Base-by-base conservation (phyloP, 2,888 invertebrate genomes). In the Drosophila sordidapex region DNA sequence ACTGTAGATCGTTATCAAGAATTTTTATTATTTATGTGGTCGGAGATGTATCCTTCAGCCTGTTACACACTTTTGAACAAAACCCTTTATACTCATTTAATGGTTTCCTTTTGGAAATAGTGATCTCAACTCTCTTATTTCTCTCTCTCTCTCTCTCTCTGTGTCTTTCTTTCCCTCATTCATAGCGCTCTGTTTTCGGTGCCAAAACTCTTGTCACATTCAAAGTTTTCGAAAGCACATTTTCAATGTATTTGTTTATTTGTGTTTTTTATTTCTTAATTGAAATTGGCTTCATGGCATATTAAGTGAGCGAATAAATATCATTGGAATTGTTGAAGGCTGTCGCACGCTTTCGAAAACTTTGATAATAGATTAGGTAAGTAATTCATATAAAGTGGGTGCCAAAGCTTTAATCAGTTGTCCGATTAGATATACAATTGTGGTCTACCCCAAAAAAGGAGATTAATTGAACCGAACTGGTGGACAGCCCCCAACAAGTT, bases 291-390 rank as follows among this genome's bases (percentile, higher is more conserved):
- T 64, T 59, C 2, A 31, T 40, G 35, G 48, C 11, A 57, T 36
- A 43, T 68, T 56, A n/a, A 29, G 54, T 43, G 33, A 33, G 81
- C 73, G 79, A 75, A 86, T 80, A 73, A 90, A 91, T 91, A 91
- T 90, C 89, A 87, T 79, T 87, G 65, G 33, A 83, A 81, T 79
- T 90, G 91, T 90, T 91, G 85, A 91, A 93, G 93, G 93, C 93
- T 93, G 93, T 92, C 93, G 85, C 89, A 83, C 86, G 81, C 79
- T 92, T 93, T 93, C 93, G 93, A 93, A 93, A 93, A 93, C 93
- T 92, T 93, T 93, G 92, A 91, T 68, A 29, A 48, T 59, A 51
- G 49, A 29, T 52, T 62, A 49, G 31, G 62, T 21, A 36, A 27
- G 40, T 36, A 27, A n/a, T 46, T 18, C 51, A 18, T 54, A 53